Evolutionary conservation across 2,888 invertebrate genomes (phyloP), one percentile per base, ranked within the genome.

Genomic region (Molorchus minor): DNA sequence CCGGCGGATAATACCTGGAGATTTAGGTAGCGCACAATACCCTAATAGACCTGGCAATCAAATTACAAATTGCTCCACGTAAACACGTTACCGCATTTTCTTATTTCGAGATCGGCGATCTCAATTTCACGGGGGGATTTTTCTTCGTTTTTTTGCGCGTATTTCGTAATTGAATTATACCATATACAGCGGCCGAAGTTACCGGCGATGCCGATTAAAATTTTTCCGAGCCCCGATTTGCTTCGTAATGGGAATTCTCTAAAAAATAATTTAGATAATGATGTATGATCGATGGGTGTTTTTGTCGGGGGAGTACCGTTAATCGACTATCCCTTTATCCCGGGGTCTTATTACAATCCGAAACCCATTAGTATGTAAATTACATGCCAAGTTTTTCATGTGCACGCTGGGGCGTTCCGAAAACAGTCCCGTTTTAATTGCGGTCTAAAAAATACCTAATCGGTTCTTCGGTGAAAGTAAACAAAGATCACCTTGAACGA

Each of bases 1-100:
- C 58, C 56, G 65, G 45, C 58, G 65, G n/a, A n/a, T n/a, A n/a
- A 65, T 65, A 56, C 51, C 47, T 62, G 54, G 45, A 56, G 65
- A 62, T 65, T 65, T 58, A 58, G 56, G 58, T 56, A 62, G 61
- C 65, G 58, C 62, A 65, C 62, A 62, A 65, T 62, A 56, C 58
- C 56, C 60, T 57, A 60, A 64, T 62, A 59, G 53, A 58, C 58
- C 58, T 55, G 51, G 17, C 29, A 30, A 49, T 49, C 41, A 52
- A n/a, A 52, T 52, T 41, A 52, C 29, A 29, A 52, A 57, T 54
- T 55, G 55, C n/a, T n/a, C 44, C 58, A 56, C 58, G 45, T 62
- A 65, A 63, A 63, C 61, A 58, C 56, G 58, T 58, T 59, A 36
- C 47, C 36, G 47, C 47, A 49, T 36, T 49, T 36, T 35, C 36